These are phyloP conservation scores for Capromys pilorides DNA, from an alignment of 2,797 vertebrate species.

Conservation along the genomic window DNA sequence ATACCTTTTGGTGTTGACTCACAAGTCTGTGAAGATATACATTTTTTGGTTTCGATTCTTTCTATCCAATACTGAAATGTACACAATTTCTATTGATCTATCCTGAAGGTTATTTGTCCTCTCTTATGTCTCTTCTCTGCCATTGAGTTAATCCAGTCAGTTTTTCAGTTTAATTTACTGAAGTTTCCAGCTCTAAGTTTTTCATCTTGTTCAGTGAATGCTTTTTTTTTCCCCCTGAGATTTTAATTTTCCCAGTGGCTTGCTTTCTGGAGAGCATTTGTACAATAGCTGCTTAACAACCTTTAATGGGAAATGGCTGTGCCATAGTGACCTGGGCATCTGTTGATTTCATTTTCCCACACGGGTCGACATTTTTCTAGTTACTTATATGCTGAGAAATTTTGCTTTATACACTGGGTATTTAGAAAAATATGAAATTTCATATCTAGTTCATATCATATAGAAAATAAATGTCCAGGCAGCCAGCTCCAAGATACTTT, in stretches of 20 bases:
- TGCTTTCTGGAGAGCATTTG: neutral
- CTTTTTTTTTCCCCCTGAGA: neutral
- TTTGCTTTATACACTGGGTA: neutral
- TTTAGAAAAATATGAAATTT: neutral
- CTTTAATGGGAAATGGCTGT: conserved; percentile 3
- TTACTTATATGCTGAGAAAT: neutral
- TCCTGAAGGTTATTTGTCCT: neutral
- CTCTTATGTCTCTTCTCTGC: neutral
- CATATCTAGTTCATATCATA: neutral
- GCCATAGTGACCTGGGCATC: neutral
- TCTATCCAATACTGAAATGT: neutral
- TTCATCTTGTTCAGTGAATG: neutral
- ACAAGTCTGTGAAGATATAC: neutral
- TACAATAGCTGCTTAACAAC: neutral
- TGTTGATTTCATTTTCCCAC: neutral
- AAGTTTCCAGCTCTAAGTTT: neutral
- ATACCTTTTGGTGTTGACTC: neutral
- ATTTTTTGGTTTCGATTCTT: neutral
- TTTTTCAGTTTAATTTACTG: neutral
- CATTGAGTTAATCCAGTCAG: neutral
- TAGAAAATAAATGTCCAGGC: neutral
- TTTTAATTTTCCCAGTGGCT: conserved; percentile 13
- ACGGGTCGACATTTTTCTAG: neutral
- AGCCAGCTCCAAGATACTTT: neutral
- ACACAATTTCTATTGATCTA: neutral